Conservation (phyloP, 1,140 invertebrate genomes). For the Penaeus vannamei region DNA sequence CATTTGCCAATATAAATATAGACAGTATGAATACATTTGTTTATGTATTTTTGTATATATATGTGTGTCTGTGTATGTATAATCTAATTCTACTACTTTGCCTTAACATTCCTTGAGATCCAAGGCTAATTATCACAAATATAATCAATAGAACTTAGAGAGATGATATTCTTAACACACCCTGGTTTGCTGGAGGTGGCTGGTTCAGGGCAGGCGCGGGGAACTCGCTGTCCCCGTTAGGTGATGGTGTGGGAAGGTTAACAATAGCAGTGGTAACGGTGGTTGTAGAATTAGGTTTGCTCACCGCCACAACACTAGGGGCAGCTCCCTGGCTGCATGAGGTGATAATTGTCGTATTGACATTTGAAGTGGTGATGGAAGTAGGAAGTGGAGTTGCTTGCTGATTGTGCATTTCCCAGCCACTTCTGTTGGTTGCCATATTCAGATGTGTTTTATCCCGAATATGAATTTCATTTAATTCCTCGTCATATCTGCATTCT, state of each 20-base stretch:
- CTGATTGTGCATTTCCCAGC: constrained; percentile 44
- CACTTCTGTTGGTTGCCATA: constrained; percentile 42
- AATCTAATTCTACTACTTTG: not conserved
- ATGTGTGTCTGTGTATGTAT: constrained; percentile 7
- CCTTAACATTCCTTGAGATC: not conserved
- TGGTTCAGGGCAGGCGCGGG: constrained; percentile 29
- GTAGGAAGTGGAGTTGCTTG: constrained; percentile 28
- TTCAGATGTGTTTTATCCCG: constrained; percentile 53
- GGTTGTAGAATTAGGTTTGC: constrained; percentile 58
- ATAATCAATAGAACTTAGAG: constrained; percentile 30
- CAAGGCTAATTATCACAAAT: constrained; percentile 4
- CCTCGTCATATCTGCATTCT: constrained; percentile 64
- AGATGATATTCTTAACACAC: constrained; percentile 59
- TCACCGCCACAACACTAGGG: constrained; percentile 58
- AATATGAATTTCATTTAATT: constrained; percentile 60
- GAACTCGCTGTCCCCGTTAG: constrained; percentile 52
- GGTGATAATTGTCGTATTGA: constrained; percentile 31
- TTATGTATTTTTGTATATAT: constrained; percentile 23
- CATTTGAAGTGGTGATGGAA: constrained; percentile 29
- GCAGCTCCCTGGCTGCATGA: constrained; percentile 30
- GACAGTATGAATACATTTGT: constrained; percentile 12
- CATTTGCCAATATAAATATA: not conserved
- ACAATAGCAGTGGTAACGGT: constrained; percentile 58
- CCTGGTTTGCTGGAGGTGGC: constrained; percentile 47
- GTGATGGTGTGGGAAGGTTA: constrained; percentile 55